A percentile compares a stretch with the other conserved stretches of the same genome.
phyloP scores from a whole-genome alignment of 1,140 invertebrate species.

The Sinella curviseta region DNA sequence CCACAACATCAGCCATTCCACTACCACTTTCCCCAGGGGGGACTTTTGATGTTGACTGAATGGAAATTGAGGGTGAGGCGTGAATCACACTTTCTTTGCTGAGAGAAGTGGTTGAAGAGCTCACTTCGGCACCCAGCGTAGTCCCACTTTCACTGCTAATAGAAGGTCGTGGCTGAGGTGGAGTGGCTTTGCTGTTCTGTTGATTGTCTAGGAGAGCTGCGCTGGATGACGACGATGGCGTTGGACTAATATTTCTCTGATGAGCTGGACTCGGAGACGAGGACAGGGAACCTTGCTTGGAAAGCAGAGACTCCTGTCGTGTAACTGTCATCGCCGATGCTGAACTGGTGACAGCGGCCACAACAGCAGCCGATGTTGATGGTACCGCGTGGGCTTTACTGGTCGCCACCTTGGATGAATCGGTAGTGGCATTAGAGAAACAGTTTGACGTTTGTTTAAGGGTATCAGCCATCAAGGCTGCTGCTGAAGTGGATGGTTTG shows the following conservation, averaged over 20 bases:
- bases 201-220: background rate
- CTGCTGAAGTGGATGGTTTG: background rate
- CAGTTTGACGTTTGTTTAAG: background rate
- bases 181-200: background rate
- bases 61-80: background rate
- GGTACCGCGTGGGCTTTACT: no score
- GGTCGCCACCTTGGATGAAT: background rate
- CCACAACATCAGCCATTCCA: background rate
- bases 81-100: constrained; percentile 12
- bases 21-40: background rate
- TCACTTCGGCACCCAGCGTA: background rate
- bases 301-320: background rate
- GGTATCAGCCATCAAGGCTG: constrained; percentile 14
- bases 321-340: background rate
- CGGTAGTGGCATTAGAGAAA: background rate
- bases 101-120: background rate
- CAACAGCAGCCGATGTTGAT: background rate
- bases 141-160: background rate
- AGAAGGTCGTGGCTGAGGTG: background rate
- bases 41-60: background rate
- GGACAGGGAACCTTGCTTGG: background rate
- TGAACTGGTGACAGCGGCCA: background rate
- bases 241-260: background rate
- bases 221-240: background rate
- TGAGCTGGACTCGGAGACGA: background rate